phyloP scores from a whole-genome alignment of 2,113 vertebrate species.

The Oceanites oceanicus region DNA sequence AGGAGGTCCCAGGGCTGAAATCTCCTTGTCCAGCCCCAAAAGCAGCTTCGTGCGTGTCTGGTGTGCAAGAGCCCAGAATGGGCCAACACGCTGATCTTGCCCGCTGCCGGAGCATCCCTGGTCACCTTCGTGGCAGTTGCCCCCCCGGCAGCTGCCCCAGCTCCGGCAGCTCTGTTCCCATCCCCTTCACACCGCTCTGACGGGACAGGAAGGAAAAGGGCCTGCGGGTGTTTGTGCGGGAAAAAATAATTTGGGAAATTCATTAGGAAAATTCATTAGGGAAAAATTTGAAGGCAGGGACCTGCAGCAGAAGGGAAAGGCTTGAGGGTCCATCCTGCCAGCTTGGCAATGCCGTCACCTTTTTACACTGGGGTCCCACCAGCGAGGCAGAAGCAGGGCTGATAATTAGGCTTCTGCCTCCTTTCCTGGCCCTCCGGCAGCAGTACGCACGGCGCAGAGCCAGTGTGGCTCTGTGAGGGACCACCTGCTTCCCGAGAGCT shows the following conservation, averaged over 20 bases:
- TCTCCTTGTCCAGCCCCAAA: neutral
- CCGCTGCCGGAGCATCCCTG: neutral
- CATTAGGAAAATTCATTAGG: neutral
- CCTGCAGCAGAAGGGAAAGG: neutral
- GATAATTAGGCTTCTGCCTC: neutral
- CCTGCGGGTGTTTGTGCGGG: fast-evolving
- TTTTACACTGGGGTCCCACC: neutral
- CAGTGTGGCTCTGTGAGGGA: fast-evolving
- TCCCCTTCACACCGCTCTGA: fast-evolving
- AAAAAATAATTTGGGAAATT: neutral
- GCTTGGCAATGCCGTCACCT: too few species aligned
- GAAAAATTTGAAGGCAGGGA: neutral
- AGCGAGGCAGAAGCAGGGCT: neutral
- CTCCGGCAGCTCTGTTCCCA: fast-evolving
- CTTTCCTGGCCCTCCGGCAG: neutral
- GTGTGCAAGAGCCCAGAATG: neutral
- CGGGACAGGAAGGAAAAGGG: neutral
- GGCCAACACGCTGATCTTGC: fast-evolving
- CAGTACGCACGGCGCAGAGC: fast-evolving
- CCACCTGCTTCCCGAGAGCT: fast-evolving
- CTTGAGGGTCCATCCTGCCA: fast-evolving
- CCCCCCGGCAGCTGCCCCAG: fast-evolving
- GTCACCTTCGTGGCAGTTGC: too few species aligned
- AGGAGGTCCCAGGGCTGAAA: neutral
- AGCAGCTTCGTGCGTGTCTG: fast-evolving